Percentiles rank a stretch among this genome's conserved stretches.
phyloP scores from a whole-genome alignment of 2,888 invertebrate species.

The Zele albiditarsus region DNA sequence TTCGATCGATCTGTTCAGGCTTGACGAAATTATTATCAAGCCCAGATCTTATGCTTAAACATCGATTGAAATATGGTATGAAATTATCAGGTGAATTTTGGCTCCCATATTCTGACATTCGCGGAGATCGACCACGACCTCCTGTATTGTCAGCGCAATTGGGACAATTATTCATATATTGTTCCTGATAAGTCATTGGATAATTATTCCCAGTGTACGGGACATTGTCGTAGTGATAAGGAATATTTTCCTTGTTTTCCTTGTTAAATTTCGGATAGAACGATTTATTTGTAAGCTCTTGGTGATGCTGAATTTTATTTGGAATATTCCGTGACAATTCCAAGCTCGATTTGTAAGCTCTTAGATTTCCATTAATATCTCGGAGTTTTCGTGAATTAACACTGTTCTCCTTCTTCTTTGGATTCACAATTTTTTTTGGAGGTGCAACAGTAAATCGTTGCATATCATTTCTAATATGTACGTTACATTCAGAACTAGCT shows the following conservation, averaged over 20 bases:
- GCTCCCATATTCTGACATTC: background rate
- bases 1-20: background rate
- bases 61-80: background rate
- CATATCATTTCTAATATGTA: background rate
- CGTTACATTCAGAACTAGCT: background rate
- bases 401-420: background rate
- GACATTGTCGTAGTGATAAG: background rate
- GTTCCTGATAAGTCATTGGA: background rate
- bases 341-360: background rate
- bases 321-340: background rate
- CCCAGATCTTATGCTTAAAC: background rate
- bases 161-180: background rate
- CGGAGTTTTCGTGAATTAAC: slow-evolving; percentile 1
- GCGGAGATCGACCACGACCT: background rate
- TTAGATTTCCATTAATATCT: slow-evolving; percentile 44
- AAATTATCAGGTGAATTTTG: background rate
- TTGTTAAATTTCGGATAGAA: background rate
- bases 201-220: background rate
- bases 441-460: background rate
- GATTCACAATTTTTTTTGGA: background rate
- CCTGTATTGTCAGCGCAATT: background rate
- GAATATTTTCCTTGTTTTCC: background rate
- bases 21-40: background rate
- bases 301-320: background rate
- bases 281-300: background rate